Evolutionary conservation across 2,888 invertebrate genomes (phyloP).

Genomic region (Acholoe squamosa): DNA sequence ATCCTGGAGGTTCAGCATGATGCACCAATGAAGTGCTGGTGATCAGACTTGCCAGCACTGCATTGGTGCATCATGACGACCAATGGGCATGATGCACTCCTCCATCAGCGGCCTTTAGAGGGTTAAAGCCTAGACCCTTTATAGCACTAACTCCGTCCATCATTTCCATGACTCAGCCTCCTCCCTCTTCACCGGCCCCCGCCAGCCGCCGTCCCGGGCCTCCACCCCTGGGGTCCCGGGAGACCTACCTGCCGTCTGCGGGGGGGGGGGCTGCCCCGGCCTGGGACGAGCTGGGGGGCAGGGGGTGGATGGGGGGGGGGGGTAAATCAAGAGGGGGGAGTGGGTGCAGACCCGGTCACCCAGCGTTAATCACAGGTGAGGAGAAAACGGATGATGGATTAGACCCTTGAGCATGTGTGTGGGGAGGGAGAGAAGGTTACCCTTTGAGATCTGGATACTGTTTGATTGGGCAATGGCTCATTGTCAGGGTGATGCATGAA

Average conservation of each 20-base stretch:
- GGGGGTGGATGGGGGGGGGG: neutral
- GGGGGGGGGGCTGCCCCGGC: neutral
- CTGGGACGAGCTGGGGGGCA: neutral
- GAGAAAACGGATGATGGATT: neutral
- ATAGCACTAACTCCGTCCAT: neutral
- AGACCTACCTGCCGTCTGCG: conserved; percentile 15
- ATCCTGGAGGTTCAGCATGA: too few species aligned
- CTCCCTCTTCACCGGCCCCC: neutral
- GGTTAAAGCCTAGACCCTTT: too few species aligned
- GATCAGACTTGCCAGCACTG: too few species aligned
- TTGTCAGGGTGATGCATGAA: too few species aligned
- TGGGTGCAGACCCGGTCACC: neutral
- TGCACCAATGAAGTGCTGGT: too few species aligned
- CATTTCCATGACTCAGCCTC: conserved; percentile 1
- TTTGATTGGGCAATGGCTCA: too few species aligned
- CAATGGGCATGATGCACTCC: too few species aligned
- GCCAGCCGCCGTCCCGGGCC: neutral
- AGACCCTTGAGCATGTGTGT: neutral
- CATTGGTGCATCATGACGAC: too few species aligned
- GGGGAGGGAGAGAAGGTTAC: too few species aligned
- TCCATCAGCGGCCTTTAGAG: too few species aligned
- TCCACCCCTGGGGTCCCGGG: conserved; percentile 15
- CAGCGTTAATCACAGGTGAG: conserved; percentile 35
- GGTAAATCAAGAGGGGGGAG: neutral
- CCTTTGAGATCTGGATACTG: too few species aligned